Percentiles rank a stretch among this genome's conserved stretches.
Conservation (phyloP, 53 echinoderm and acorn worm genomes). For the Crossaster papposus region DNA sequence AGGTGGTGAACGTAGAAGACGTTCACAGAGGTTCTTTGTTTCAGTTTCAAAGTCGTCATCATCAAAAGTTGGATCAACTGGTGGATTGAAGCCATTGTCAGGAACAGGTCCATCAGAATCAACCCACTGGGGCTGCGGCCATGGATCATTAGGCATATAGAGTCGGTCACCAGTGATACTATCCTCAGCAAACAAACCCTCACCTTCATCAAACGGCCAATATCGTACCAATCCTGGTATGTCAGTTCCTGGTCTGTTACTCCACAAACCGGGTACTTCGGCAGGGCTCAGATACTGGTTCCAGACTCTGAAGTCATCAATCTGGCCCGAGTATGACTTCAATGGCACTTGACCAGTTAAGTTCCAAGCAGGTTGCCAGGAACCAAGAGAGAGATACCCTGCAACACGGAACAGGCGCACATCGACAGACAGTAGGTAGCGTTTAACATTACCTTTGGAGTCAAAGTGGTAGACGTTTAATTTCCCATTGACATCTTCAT, state of each 20-base stretch:
- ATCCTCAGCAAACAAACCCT: slow-evolving; percentile 73
- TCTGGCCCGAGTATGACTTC: slow-evolving; percentile 67
- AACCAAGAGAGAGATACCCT: slow-evolving; percentile 85
- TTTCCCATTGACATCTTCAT: slow-evolving; percentile 65
- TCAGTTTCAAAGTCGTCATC: slow-evolving; percentile 31
- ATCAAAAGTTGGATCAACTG: slow-evolving; percentile 51
- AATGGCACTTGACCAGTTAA: slow-evolving; percentile 59
- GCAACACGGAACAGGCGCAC: slow-evolving; percentile 60
- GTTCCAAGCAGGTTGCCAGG: slow-evolving; percentile 77
- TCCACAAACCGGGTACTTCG: slow-evolving; percentile 76
- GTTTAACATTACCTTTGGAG: slow-evolving; percentile 57
- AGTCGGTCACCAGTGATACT: slow-evolving; percentile 59
- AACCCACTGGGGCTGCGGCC: slow-evolving; percentile 79
- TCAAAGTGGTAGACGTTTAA: slow-evolving; percentile 73
- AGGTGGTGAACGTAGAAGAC: slow-evolving; percentile 62
- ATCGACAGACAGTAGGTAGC: slow-evolving; percentile 48
- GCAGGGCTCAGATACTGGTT: slow-evolving; percentile 76
- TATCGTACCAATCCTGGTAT: slow-evolving; percentile 57
- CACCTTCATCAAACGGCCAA: slow-evolving; percentile 92
- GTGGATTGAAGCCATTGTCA: slow-evolving; percentile 9
- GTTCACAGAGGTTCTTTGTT: slow-evolving; percentile 58
- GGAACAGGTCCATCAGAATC: slow-evolving; percentile 73
- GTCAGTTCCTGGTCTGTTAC: slow-evolving; percentile 43
- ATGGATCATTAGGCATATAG: slow-evolving; percentile 70
- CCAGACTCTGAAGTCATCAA: slow-evolving; percentile 88